Evolutionary conservation across 2,888 invertebrate species (phyloP).

Genomic region (Drosophila infuscata): DNA sequence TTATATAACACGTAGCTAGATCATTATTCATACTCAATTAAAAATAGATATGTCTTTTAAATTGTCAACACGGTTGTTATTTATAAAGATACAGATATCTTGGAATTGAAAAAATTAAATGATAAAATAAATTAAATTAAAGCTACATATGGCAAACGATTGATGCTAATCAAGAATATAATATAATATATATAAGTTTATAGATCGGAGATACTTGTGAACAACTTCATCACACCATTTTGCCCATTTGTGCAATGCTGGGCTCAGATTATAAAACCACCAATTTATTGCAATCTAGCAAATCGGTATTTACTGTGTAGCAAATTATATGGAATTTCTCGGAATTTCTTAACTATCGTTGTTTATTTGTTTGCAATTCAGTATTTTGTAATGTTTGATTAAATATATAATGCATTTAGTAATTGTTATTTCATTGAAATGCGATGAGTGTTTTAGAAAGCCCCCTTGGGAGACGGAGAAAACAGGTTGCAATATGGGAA

Average conservation of each 20-base stretch:
- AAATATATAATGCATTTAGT: constrained; percentile 14
- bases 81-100: background rate
- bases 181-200: background rate
- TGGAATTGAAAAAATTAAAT: background rate
- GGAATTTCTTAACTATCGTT: background rate
- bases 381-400: constrained; percentile 12
- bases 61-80: background rate
- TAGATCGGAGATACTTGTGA: background rate
- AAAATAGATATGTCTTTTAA: background rate
- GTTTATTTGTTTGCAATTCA: background rate
- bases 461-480: constrained; percentile 1
- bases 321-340: constrained; percentile 24
- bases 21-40: background rate
- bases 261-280: constrained; percentile 31
- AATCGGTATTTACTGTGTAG: background rate
- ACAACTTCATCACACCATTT: no score
- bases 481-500: background rate
- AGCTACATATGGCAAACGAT: background rate
- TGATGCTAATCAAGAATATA: background rate
- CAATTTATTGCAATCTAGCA: constrained; percentile 46
- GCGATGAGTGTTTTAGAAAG: constrained; percentile 1
- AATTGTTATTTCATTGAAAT: constrained; percentile 5
- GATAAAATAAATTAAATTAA: background rate
- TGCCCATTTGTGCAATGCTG: background rate
- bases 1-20: background rate